Percentiles rank a stretch among this genome's conserved stretches.
These are phyloP conservation scores for Conus betulinus DNA, from an alignment of 1,140 invertebrate species.

Conservation along the genomic window DNA sequence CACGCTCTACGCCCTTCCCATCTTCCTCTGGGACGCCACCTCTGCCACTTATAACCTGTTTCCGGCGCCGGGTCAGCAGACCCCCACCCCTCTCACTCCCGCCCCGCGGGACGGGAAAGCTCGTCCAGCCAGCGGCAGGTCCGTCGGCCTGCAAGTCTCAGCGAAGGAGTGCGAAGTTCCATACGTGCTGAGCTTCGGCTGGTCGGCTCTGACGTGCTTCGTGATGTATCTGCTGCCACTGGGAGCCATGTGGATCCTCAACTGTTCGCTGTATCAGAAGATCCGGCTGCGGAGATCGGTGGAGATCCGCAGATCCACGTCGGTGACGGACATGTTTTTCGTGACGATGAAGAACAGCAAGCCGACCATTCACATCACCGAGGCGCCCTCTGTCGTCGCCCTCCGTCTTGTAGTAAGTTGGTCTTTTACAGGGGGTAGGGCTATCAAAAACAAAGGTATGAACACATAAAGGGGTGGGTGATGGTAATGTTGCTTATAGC, in stretches of 20 bases:
- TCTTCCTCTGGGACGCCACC: slow-evolving; percentile 50
- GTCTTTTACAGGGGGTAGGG: not conserved
- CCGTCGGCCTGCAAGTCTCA: no score
- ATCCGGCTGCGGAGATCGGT: slow-evolving; percentile 60
- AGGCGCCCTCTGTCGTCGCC: slow-evolving; percentile 23
- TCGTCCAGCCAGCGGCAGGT: no score
- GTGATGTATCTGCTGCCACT: slow-evolving; percentile 61
- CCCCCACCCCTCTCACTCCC: not conserved
- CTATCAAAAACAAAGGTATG: no score
- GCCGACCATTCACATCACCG: slow-evolving; percentile 34
- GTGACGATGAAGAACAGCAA: slow-evolving; percentile 33
- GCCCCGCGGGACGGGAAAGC: not conserved
- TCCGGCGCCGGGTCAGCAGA: not conserved
- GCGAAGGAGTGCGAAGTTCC: slow-evolving; percentile 44
- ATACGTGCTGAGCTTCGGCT: slow-evolving; percentile 49
- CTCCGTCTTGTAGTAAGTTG: not conserved
- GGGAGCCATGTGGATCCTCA: slow-evolving; percentile 53
- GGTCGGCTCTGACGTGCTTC: slow-evolving; percentile 49
- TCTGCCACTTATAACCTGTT: not conserved
- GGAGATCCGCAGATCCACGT: slow-evolving; percentile 57
- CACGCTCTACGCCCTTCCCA: slow-evolving; percentile 57
- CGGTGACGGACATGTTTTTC: slow-evolving; percentile 33
- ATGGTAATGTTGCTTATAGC: no score
- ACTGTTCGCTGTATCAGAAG: slow-evolving; percentile 63
- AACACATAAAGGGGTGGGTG: no score